Evolutionary conservation across 2,113 vertebrate species (phyloP), one percentile per base, ranked within the genome.

Genomic region (Furnarius figulus): DNA sequence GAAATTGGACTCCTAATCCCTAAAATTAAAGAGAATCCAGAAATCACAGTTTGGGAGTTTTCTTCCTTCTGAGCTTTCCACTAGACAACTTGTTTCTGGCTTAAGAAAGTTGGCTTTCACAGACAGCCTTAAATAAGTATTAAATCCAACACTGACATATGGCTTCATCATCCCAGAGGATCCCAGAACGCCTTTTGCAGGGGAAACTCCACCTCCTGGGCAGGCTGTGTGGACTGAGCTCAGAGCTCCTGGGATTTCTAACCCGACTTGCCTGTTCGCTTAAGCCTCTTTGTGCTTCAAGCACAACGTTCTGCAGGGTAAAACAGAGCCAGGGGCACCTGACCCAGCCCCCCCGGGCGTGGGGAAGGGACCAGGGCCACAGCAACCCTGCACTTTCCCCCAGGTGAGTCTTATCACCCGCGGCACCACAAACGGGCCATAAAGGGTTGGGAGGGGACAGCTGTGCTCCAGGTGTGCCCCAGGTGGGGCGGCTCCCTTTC

Each of bases 401-500:
- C 31, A 42, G 56, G 70, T 1, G 5, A 50, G 61, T 6, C 67
- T 86, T 59, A 72, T 79, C 84, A 18, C 80, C 78, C 9, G 5
- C 12, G 9, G 87, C 90, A 82, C 77, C 62, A 70, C 81, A 81
- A 93, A 94, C 40, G 35, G 85, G 76, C 59, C 31, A 73, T 39
- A 91, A 95, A 68, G 7, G 72, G 76, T 27, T 17, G 59, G 30
- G 30, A 13, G 73, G 47, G 55, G 85, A 39, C 92, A 66, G 92
- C 85, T 87, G 76, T 76, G 87, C 87, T 22, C 67, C 87, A 89
- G 87, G 72, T 40, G 62, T 30, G 55, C 73, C 78, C 85, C 87
- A 74, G 77, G 56, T 40, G 42, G 81, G 73, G 31, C 68, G 1
- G 77, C 70, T 85, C 30, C 5, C 88, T 95, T 89, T 85, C 65